Evolutionary conservation across 1,140 invertebrate species (phyloP), one percentile per base, ranked within the genome.

Genomic region (Penaeus japonicus): DNA sequence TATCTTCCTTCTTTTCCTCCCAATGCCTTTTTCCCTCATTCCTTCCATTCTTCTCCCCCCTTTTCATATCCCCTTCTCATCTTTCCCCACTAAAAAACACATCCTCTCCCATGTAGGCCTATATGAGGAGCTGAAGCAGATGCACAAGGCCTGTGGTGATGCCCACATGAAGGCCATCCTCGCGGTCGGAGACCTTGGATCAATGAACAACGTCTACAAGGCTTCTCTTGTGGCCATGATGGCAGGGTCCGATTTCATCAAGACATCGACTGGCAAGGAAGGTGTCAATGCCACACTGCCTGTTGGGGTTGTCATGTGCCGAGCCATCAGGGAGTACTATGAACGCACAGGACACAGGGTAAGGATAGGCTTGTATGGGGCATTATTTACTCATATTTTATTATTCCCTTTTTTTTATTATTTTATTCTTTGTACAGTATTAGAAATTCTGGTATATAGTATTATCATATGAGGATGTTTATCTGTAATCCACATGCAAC

Each of bases 191-290:
- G 99, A 99, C 93, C 94, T 99, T 22, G 96, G 95, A n/a, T 95
- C 94, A 79, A 94, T 98, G 92, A 94, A 95, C 83, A 98, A 99
- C 94, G 95, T 96, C n/a, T 99, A 99, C 92, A 96, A 96, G 90
- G 97, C 97, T 2, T 97, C 97, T 30, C 95, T 99, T 93, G 94
- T 97, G 22, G 96, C 97, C 35, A 99, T 99, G 97, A 95, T 96
- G 94, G 98, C 98, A 89, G 98, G 98, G 30, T 95, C 97, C 53
- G 97, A 99, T 94, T 99, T 99, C 92, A 99, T 99, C 81, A 99
- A 99, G 93, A 99, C 99, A 39, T 99, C 98, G 0, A 99, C 99
- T 3, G 92, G 92, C 10, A 99, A 99, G 93, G 99, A 99, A 94
- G 92, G 94, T 22, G 95, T 98, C 0, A 99, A 99, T 94, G 98